Evolutionary conservation across 53 echinoderm and acorn worm species (phyloP), one percentile per base, ranked within the genome.

Genomic region (Holothuria leucospilota): DNA sequence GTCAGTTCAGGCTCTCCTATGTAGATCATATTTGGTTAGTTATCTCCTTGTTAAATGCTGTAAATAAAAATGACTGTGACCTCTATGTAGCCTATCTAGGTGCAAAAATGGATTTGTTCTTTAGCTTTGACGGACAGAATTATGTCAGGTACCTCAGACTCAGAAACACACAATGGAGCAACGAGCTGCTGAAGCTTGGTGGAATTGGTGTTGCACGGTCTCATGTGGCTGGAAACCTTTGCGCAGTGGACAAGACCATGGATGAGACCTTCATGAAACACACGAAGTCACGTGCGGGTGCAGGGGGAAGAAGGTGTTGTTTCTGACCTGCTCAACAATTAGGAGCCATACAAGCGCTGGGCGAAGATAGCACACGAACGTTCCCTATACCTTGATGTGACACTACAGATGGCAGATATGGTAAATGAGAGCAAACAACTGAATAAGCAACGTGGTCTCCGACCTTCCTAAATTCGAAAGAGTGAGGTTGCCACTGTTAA

Each of bases 1-100:
- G 91, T 14, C 91, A 94, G 59, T 81, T 94, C 15, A 91, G 94
- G 94, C 72, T 94, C 51, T 88, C 88, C 26, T 91, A 86, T 62
- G 82, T 94, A 68, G 88, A 94, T 26, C 86, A 88, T 23, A 72
- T 86, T 20, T 88, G 87, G 87, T 46, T 91, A 72, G 84, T 90
- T 9, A 77, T 94, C 5, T 28, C 21, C 38, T 63, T 94, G n/a
- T 40, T 89, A 6, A 29, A 69, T 25, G 69, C 89, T 67, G 90
- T 93, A 41, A 93, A 90, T 65, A 87, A 77, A 41, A 93, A 93
- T 66, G 61, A 90, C 67, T 85, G 78, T 29, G 16, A 39, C 5
- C 51, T 93, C 25, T 93, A 87, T 69, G 24, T n/a, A 0, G 24
- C 87, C 10, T 93, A 77, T 38, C 52, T 86, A 20, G 64, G 27